Evolutionary conservation across 2,797 vertebrate genomes (phyloP).

Genomic region (Calcarius lapponicus): DNA sequence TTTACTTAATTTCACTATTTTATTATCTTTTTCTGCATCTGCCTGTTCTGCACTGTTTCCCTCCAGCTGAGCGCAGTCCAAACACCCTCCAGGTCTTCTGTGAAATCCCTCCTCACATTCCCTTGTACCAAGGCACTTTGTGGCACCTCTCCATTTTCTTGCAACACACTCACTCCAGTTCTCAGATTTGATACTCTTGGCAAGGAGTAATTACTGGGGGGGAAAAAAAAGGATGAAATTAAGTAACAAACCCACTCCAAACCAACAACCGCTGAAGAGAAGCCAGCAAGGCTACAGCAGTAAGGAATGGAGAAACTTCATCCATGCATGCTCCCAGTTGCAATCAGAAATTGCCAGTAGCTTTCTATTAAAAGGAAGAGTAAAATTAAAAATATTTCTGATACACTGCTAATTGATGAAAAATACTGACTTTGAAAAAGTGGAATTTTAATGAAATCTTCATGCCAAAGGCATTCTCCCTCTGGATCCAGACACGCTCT

Average conservation of each 20-base stretch:
- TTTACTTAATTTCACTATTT: neutral
- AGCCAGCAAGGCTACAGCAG: neutral
- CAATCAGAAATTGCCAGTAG: neutral
- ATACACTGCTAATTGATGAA: neutral
- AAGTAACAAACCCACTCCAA: neutral
- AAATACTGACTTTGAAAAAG: neutral
- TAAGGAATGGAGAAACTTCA: neutral
- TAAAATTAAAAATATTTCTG: neutral
- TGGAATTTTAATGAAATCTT: neutral
- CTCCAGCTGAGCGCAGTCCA: neutral
- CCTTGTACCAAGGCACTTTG: neutral
- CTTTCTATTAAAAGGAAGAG: neutral
- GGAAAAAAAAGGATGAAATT: neutral
- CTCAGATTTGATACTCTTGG: conserved; percentile 4
- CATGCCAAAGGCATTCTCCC: neutral
- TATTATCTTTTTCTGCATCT: neutral
- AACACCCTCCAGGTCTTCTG: neutral
- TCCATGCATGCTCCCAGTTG: neutral
- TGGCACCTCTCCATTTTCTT: neutral
- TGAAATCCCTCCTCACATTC: neutral
- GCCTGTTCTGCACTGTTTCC: neutral
- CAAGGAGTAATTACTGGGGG: neutral
- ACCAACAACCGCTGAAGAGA: neutral
- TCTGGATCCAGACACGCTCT: neutral
- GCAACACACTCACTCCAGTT: neutral